A percentile compares a stretch with the other conserved stretches of the same genome.
These are phyloP conservation scores for Pithys albifrons DNA, from an alignment of 2,113 vertebrate species.

Conservation along the genomic window DNA sequence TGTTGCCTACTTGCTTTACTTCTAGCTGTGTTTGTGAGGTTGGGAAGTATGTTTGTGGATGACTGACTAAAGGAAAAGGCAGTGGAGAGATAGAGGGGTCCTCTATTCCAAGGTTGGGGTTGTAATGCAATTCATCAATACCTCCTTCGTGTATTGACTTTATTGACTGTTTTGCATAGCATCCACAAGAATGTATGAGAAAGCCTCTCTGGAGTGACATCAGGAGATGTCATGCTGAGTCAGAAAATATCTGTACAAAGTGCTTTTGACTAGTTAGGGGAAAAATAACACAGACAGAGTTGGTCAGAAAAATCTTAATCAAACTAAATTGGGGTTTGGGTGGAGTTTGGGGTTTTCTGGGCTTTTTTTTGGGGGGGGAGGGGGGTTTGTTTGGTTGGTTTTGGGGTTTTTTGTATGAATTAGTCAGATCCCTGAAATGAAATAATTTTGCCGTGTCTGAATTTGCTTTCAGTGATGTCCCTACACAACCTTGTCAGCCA, in stretches of 20 bases:
- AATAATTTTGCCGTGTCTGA: slow-evolving; percentile 10
- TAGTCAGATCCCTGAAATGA: neutral
- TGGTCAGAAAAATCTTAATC: neutral
- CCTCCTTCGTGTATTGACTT: neutral
- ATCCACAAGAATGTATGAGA: neutral
- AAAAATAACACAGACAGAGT: neutral
- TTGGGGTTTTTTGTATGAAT: neutral
- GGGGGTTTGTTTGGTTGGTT: neutral
- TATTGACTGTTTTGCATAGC: neutral
- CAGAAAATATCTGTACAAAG: slow-evolving; percentile 1
- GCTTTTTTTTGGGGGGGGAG: neutral
- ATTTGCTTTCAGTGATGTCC: neutral
- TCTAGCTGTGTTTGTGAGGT: neutral
- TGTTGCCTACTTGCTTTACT: neutral
- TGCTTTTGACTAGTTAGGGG: neutral
- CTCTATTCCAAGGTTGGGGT: neutral
- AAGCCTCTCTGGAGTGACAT: neutral
- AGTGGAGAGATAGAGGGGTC: neutral
- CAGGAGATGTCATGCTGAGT: neutral
- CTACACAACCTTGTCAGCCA: neutral
- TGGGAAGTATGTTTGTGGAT: neutral
- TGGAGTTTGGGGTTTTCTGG: neutral
- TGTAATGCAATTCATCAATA: neutral
- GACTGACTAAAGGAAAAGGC: neutral
- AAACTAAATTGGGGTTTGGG: neutral